phyloP scores from a whole-genome alignment of 2,888 invertebrate species.

The Tipula unca region DNA sequence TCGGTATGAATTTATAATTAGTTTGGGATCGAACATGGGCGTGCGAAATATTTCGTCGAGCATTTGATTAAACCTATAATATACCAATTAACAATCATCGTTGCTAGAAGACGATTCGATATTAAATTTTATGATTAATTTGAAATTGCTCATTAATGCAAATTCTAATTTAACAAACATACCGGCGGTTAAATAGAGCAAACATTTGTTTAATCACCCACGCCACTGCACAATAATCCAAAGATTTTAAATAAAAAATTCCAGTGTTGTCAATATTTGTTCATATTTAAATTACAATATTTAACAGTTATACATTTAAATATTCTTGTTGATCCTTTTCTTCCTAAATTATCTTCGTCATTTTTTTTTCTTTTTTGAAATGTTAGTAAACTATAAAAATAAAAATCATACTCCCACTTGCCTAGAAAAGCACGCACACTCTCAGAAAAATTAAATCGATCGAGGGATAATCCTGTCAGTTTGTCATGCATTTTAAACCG shows the following conservation, averaged over 20 bases:
- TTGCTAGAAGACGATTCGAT: background rate
- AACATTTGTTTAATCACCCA: background rate
- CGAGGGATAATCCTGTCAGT: background rate
- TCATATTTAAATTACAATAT: background rate
- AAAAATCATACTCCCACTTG: background rate
- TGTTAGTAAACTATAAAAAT: background rate
- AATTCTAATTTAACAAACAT: no score
- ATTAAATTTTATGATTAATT: no score
- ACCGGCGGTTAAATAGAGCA: background rate
- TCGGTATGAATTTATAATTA: background rate
- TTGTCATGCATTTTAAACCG: background rate
- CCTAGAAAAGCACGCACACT: background rate
- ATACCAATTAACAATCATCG: no score
- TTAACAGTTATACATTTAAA: background rate
- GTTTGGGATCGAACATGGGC: background rate
- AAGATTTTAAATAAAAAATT: background rate
- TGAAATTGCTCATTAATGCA: no score
- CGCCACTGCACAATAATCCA: background rate
- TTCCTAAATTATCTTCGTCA: background rate
- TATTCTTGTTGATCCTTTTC: background rate
- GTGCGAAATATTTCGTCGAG: no score
- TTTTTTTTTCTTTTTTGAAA: no score
- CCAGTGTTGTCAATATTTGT: background rate
- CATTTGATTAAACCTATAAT: no score
- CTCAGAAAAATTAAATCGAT: background rate